Base-by-base conservation (phyloP, 2,797 vertebrate species). In the Serranus cabrilla region DNA sequence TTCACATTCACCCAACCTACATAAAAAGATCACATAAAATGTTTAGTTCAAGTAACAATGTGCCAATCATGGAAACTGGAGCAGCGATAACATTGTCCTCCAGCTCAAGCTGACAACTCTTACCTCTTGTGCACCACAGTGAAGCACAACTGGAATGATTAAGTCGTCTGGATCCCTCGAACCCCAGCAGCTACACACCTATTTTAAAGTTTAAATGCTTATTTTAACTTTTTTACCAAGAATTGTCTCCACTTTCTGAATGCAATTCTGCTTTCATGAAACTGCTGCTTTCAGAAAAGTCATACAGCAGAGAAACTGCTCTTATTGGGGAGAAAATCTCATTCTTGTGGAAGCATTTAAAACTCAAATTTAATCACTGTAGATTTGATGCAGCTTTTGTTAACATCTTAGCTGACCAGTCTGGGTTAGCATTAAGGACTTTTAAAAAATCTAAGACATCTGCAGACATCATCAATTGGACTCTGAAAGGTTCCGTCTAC, bases 31-130 rank as follows among this genome's bases (percentile, higher is more conserved):
- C 34, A 37, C 20, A 2, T 56, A n/a, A 56, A 66, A 71, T 45
- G 50, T 71, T 59, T 16, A 42, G 56, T 54, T 71, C 40, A 67
- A 37, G 49, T 27, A 74, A 58, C 50, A 74, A 78, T 63, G 49
- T 71, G 46, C 45, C 61, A 78, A 63, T 74, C 61, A 71, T 37
- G 61, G 40, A 62, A 78, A 68, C 16, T 55, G 43, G 55, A 61
- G 45, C 64, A 43, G 64, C 20, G 69, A 61, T 70, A 49, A 49
- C 66, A 68, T 55, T 72, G 58, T 79, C 62, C 42, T 57, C 20
- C 40, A 71, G 67, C 76, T 63, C n/a, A 46, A 39, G 46, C 73
- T 76, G 57, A 64, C 47, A 47, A 49, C 40, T 68, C 51, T 47
- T 31, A 37, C 42, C 46, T 69, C 37, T 7, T 51, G 10, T 58